These are phyloP conservation scores for Periophthalmus magnuspinnatus DNA, from an alignment of 2,797 vertebrate species.

Conservation along the genomic window DNA sequence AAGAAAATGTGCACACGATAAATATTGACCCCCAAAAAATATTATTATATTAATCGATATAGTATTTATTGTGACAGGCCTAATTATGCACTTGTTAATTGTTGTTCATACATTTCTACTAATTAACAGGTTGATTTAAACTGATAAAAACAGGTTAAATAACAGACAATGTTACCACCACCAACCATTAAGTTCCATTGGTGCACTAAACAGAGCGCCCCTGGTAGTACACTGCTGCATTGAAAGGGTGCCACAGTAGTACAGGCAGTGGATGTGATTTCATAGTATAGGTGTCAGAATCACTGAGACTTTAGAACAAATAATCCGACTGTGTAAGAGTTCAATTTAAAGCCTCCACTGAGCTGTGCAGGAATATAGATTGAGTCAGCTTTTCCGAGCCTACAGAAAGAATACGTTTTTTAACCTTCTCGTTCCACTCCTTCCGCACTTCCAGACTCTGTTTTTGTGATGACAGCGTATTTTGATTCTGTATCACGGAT, in stretches of 20 bases:
- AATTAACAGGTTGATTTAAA: background rate
- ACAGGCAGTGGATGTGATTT: conserved; percentile 29
- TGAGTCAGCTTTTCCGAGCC: conserved; percentile 53
- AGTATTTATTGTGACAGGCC: no score
- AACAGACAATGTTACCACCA: background rate
- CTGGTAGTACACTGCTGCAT: background rate
- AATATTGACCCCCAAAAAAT: no score
- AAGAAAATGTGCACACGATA: no score
- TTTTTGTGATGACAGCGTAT: conserved; percentile 39
- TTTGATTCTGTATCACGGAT: conserved; percentile 29
- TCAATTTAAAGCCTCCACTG: conserved; percentile 56
- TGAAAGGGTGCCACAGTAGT: conserved; percentile 4
- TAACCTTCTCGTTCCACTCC: conserved; percentile 26
- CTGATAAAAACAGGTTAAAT: background rate
- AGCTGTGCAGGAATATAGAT: conserved; percentile 53
- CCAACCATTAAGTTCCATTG: background rate
- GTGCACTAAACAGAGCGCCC: conserved; percentile 10
- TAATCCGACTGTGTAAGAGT: conserved; percentile 51
- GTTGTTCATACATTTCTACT: background rate
- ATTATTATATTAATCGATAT: no score
- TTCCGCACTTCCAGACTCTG: conserved; percentile 30
- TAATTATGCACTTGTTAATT: no score
- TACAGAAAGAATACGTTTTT: conserved; percentile 36
- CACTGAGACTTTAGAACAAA: conserved; percentile 46
- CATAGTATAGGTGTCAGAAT: conserved; percentile 30